Conservation (phyloP, 2,888 invertebrate genomes). For the Hipparchia sbordonii region DNA sequence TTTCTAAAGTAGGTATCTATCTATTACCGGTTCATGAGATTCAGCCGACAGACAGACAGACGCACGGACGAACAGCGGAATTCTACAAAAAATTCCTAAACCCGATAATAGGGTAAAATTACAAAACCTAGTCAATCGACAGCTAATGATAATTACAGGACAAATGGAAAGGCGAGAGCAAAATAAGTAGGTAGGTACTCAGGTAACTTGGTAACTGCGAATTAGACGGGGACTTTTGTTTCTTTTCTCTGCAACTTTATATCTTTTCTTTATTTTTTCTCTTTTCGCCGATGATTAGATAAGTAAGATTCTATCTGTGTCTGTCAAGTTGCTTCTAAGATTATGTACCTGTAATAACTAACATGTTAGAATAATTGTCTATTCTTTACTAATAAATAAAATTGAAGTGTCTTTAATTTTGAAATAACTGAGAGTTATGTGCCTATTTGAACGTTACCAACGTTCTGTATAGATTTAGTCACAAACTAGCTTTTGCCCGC, state of each 20-base stretch:
- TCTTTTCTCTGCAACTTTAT: slow-evolving; percentile 1
- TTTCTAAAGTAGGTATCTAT: no score
- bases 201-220: background rate
- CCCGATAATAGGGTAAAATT: background rate
- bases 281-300: background rate
- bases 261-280: background rate
- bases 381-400: no score
- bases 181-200: background rate
- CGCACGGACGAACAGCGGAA: background rate
- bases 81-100: background rate
- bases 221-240: background rate
- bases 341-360: no score
- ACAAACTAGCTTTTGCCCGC: no score
- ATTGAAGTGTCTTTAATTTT: no score
- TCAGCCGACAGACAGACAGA: no score
- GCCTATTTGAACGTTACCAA: no score
- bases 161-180: background rate
- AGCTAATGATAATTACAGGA: background rate
- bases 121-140: background rate
- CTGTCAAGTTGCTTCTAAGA: no score
- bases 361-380: no score
- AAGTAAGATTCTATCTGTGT: background rate
- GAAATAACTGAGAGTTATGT: no score
- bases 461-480: no score
- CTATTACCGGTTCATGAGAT: no score